Evolutionary conservation across 2,113 vertebrate genomes (phyloP), one percentile per base, ranked within the genome.

Genomic region (Rostratula benghalensis): DNA sequence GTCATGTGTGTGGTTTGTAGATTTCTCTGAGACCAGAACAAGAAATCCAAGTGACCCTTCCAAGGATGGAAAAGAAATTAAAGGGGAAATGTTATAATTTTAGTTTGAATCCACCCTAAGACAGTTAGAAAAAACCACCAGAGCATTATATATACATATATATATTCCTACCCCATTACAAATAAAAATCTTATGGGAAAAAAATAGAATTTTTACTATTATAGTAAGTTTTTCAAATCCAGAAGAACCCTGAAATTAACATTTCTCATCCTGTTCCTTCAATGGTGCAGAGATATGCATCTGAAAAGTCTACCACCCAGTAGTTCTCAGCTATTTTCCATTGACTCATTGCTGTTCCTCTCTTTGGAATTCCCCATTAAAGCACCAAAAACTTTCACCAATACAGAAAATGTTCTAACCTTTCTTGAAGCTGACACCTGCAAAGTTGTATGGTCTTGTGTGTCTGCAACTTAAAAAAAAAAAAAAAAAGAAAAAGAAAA

Each of bases 51-150:
- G 25, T 65, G 41, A 80, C 21, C 11, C 64, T 39, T 84, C 87
- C 78, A 91, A 13, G 5, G 19, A 84, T 39, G 33, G 41, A 77
- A 95, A 89, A 92, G 13, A 92, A 93, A 93, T 87, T 39, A 56
- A 95, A 89, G 27, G 23, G 27, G 35, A 84, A 93, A 88, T 73
- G 2, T 65, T 21, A 50, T 35, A 3, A 43, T 90, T 93, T 76
- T 57, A 90, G 24, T n/a, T 77, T 88, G 6, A 60, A 91, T 50
- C 10, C 12, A 69, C 51, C 20, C 67, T 63, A 63, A 86, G 12
- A 59, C 9, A 88, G 22, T 10, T 35, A 83, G 37, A 80, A 18
- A 89, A 91, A 86, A 6, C 10, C 11, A 76, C 31, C 11, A 24
- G n/a, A 69, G 20, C 6, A 46, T 48, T 51, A 22, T 31, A 50